phyloP scores from a whole-genome alignment of 2,888 invertebrate species.

The Synanthedon vespiformis region DNA sequence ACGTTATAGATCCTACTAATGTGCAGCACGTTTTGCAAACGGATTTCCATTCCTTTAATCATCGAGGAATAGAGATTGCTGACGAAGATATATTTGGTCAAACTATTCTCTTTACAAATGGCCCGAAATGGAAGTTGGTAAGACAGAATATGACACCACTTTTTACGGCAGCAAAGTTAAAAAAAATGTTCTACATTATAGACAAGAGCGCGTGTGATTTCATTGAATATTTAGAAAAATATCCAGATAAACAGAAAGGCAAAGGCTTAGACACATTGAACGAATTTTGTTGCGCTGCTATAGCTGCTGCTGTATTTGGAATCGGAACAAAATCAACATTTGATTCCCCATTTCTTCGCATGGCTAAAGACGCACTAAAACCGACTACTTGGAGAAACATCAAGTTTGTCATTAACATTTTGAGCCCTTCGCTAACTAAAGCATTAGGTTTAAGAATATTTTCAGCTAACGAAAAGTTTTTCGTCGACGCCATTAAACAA shows the following conservation, averaged over 20 bases:
- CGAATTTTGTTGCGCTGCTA: slow-evolving; percentile 29
- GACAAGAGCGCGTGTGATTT: slow-evolving; percentile 38
- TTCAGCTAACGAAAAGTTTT: slow-evolving; percentile 28
- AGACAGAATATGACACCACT: slow-evolving; percentile 41
- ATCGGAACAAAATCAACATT: slow-evolving; percentile 33
- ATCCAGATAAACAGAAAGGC: slow-evolving; percentile 18
- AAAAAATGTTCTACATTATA: slow-evolving; percentile 43
- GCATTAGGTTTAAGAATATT: slow-evolving; percentile 25
- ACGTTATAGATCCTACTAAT: slow-evolving; percentile 25
- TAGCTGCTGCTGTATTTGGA: slow-evolving; percentile 45
- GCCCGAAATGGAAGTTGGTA: slow-evolving; percentile 40
- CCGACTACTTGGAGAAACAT: slow-evolving; percentile 16
- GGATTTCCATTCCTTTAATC: slow-evolving; percentile 29
- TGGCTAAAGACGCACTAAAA: slow-evolving; percentile 17
- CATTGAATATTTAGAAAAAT: slow-evolving; percentile 21
- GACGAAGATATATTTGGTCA: slow-evolving; percentile 27
- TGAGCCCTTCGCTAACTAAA: slow-evolving; percentile 17
- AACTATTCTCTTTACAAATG: slow-evolving; percentile 27
- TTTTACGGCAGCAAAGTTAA: slow-evolving; percentile 42
- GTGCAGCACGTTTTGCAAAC: slow-evolving; percentile 24
- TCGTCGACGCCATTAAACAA: slow-evolving; percentile 36
- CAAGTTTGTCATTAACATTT: slow-evolving; percentile 16
- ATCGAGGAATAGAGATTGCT: slow-evolving; percentile 23
- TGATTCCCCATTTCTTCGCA: slow-evolving; percentile 34
- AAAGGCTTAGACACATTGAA: slow-evolving; percentile 20